A percentile compares a stretch with the other conserved stretches of the same genome.
Evolutionary conservation across 2,113 vertebrate genomes (phyloP).

Genomic region (Paradoxurus hermaphroditus): DNA sequence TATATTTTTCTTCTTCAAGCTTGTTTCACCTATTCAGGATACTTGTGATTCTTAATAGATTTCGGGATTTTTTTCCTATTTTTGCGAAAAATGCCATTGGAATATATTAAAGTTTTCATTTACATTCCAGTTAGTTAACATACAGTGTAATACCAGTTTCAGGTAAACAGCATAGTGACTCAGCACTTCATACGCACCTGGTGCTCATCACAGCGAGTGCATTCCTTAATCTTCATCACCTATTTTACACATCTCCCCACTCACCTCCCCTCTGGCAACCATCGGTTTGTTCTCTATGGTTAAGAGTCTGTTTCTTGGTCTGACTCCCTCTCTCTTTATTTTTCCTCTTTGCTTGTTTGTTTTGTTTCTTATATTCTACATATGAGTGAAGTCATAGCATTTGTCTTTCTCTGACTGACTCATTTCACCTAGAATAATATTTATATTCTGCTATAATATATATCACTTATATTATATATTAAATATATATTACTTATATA

Average conservation of each 20-base stretch:
- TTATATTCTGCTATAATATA: too few species aligned
- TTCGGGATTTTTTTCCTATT: not conserved
- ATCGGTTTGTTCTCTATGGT: not conserved
- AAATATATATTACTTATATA: too few species aligned
- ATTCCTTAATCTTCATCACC: not conserved
- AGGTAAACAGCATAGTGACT: not conserved
- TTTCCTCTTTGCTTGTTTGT: not conserved
- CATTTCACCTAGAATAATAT: not conserved
- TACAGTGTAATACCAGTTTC: not conserved
- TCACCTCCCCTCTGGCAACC: not conserved
- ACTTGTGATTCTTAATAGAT: not conserved
- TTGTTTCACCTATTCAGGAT: not conserved
- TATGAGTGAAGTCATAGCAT: not conserved
- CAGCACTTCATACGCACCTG: not conserved
- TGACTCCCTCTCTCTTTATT: not conserved
- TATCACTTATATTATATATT: too few species aligned
- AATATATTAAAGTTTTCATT: not conserved
- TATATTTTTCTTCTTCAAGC: not conserved
- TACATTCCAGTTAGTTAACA: not conserved
- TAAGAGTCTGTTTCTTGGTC: not conserved
- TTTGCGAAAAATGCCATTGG: not conserved
- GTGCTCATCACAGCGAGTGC: not conserved
- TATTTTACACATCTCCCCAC: not conserved
- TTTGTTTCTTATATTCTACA: not conserved
- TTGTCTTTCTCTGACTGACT: not conserved